phyloP scores from a whole-genome alignment of 1,140 invertebrate genomes.

The Drosophila ironensis region DNA sequence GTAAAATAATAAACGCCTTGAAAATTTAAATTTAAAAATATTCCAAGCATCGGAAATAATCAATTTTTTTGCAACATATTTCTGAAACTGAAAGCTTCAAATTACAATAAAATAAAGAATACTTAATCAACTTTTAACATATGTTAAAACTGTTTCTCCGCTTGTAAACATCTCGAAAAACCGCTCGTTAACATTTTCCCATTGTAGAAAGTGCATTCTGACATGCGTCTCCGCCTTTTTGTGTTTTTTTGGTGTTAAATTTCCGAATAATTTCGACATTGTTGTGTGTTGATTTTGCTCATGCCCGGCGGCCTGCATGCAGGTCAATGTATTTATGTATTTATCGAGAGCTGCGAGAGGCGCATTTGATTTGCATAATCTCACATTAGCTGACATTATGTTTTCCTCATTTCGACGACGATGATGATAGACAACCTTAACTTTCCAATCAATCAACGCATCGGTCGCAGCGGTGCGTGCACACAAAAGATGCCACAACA shows the following conservation, averaged over 20 bases:
- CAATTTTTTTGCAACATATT: too few relatives aligned
- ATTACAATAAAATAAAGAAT: neutral
- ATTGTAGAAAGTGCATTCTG: slow-evolving; percentile 41
- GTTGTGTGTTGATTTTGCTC: slow-evolving; percentile 24
- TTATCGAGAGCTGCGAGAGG: slow-evolving; percentile 38
- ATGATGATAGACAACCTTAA: slow-evolving; percentile 38
- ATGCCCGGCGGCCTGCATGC: slow-evolving; percentile 22
- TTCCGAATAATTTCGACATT: slow-evolving; percentile 32
- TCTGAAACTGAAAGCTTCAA: too few relatives aligned
- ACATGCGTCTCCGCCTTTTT: slow-evolving; percentile 18
- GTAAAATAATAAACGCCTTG: too few relatives aligned
- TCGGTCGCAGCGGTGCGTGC: slow-evolving; percentile 4
- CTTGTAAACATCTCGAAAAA: neutral
- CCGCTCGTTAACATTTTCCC: slow-evolving; percentile 2
- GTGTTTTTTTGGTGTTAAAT: slow-evolving; percentile 6
- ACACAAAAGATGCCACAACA: slow-evolving; percentile 35
- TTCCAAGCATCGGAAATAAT: too few relatives aligned
- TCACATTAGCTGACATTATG: slow-evolving; percentile 57
- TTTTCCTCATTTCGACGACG: slow-evolving; percentile 39
- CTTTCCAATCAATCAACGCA: slow-evolving; percentile 66
- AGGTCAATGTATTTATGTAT: slow-evolving; percentile 57
- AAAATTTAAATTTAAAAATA: too few relatives aligned
- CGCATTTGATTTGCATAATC: slow-evolving; percentile 53
- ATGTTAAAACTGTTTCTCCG: neutral
- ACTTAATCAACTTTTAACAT: neutral